Evolutionary conservation across 2,888 invertebrate species (phyloP).

Genomic region (Macrosiphum euphorbiae): DNA sequence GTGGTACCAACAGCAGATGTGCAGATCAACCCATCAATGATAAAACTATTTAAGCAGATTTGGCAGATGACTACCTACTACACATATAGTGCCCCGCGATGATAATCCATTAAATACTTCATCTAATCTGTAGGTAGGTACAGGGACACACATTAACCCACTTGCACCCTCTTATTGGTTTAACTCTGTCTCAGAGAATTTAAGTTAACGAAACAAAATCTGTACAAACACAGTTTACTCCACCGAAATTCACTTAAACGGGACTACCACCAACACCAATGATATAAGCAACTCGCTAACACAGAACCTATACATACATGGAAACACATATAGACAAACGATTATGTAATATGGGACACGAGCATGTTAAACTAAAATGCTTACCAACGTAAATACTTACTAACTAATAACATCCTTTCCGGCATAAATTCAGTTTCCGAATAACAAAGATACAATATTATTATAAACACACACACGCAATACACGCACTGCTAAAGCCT

Average conservation of each 20-base stretch:
- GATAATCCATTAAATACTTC: constrained; percentile 9
- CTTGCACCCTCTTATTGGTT: background rate
- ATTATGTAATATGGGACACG: background rate
- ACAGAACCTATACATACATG: background rate
- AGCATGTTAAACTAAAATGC: background rate
- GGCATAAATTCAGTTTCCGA: background rate
- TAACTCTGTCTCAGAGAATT: background rate
- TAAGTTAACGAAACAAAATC: constrained; percentile 3
- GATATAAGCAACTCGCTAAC: background rate
- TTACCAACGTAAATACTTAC: background rate
- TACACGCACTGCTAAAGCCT: background rate
- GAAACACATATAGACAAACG: background rate
- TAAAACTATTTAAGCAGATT: constrained; percentile 5
- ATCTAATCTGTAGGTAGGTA: background rate
- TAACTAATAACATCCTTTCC: background rate
- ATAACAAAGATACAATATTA: background rate
- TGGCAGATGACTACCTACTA: background rate
- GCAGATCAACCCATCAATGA: background rate
- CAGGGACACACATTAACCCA: background rate
- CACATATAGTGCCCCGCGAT: background rate
- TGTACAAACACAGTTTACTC: background rate
- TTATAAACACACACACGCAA: background rate
- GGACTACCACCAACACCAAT: background rate
- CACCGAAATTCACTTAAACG: background rate
- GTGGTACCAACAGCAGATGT: background rate